A percentile compares a stretch with the other conserved stretches of the same genome.
Evolutionary conservation across 2,797 vertebrate genomes (phyloP).

Genomic region (Pseudochirops corinnae): DNA sequence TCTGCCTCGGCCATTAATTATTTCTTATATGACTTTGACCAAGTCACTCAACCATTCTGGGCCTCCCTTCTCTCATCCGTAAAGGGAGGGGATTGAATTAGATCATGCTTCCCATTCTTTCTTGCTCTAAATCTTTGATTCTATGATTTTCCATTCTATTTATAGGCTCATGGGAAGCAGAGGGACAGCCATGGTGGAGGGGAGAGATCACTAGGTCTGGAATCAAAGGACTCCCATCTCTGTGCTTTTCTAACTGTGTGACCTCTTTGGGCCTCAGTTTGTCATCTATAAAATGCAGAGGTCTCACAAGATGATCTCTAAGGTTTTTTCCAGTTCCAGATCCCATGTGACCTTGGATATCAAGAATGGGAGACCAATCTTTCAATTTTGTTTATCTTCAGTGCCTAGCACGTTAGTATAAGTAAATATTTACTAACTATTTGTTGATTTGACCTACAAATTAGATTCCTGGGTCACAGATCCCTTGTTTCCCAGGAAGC

Average conservation of each 20-base stretch:
- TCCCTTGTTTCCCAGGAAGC: not conserved
- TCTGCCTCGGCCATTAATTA: not conserved
- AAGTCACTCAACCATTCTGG: not conserved
- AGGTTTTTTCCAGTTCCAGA: not conserved
- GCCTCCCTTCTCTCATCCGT: not conserved
- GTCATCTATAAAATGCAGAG: not conserved
- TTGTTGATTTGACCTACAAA: not conserved
- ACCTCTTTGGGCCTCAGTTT: not conserved
- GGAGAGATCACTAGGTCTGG: not conserved
- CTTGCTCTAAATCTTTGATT: not conserved
- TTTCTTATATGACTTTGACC: not conserved
- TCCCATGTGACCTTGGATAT: not conserved
- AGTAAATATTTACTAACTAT: not conserved
- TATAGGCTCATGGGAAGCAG: not conserved
- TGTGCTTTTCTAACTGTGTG: not conserved
- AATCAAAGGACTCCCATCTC: not conserved
- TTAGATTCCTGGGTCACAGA: not conserved
- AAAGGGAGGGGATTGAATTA: not conserved
- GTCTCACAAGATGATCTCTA: not conserved
- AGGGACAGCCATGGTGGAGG: not conserved
- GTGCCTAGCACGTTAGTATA: slow-evolving; percentile 41
- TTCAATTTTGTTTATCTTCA: not conserved
- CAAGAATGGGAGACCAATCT: not conserved
- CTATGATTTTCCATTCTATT: not conserved
- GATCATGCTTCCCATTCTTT: not conserved